Evolutionary conservation across 2,888 invertebrate species (phyloP).

Genomic region (Agonopterix arenella): DNA sequence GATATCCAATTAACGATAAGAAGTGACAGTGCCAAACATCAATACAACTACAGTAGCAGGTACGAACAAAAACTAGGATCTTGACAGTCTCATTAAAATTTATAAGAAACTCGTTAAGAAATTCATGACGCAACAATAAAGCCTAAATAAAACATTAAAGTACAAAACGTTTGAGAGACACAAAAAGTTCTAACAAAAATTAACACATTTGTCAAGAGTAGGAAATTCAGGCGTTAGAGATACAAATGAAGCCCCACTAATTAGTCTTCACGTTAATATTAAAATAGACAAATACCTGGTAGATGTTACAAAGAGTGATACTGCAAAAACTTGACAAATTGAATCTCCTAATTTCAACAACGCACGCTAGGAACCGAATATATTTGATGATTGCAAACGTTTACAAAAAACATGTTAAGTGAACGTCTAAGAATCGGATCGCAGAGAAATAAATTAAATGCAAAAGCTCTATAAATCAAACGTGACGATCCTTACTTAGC

Average conservation of each 20-base stretch:
- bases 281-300: slow-evolving; percentile 30
- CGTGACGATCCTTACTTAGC: slow-evolving; percentile 28
- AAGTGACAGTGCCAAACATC: slow-evolving; percentile 12
- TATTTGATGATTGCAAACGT: slow-evolving; percentile 23
- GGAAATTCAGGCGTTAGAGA: slow-evolving; percentile 37
- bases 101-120: slow-evolving; percentile 35
- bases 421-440: slow-evolving; percentile 2
- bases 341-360: slow-evolving; percentile 47
- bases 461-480: slow-evolving; percentile 33
- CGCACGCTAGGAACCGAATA: slow-evolving; percentile 28
- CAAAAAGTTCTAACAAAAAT: slow-evolving; percentile 22
- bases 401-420: slow-evolving; percentile 6
- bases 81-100: slow-evolving; percentile 39
- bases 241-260: slow-evolving; percentile 50
- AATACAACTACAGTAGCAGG: slow-evolving; percentile 25
- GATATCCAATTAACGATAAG: slow-evolving; percentile 5
- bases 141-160: background rate
- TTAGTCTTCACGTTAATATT: slow-evolving; percentile 39
- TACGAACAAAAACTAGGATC: slow-evolving; percentile 24
- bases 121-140: slow-evolving; percentile 5
- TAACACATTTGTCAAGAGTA: slow-evolving; percentile 24
- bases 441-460: slow-evolving; percentile 6
- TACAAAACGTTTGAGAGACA: slow-evolving; percentile 7
- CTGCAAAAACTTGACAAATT: slow-evolving; percentile 64
- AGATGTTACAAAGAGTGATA: slow-evolving; percentile 28